phyloP scores from a whole-genome alignment of 2,797 vertebrate species.

The Ptychobarbus kaznakovi region DNA sequence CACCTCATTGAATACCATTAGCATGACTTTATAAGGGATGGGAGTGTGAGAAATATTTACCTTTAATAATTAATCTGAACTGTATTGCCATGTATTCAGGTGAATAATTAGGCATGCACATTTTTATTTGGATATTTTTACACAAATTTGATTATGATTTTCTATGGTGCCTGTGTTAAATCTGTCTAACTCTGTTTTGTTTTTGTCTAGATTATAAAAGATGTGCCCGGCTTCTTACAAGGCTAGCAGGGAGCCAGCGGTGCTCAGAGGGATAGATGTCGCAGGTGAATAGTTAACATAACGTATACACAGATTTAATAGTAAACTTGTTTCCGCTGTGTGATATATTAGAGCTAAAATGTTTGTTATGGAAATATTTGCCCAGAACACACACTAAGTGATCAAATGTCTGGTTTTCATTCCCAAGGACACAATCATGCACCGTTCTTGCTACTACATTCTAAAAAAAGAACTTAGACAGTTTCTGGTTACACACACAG shows the following conservation, averaged over 20 bases:
- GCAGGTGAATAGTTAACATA: slow-evolving; percentile 66
- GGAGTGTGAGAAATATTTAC: neutral
- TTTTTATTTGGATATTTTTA: neutral
- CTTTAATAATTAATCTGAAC: neutral
- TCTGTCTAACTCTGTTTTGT: slow-evolving; percentile 50
- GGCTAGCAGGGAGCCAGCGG: slow-evolving; percentile 88
- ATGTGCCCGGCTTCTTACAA: slow-evolving; percentile 91
- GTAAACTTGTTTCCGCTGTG: slow-evolving; percentile 21
- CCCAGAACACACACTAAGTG: slow-evolving; percentile 32
- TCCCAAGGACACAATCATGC: slow-evolving; percentile 6
- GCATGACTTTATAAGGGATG: neutral
- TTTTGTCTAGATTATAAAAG: slow-evolving; percentile 86
- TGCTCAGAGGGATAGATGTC: slow-evolving; percentile 83
- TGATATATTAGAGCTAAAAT: slow-evolving; percentile 20
- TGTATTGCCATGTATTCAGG: neutral
- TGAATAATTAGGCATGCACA: neutral
- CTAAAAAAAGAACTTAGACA: slow-evolving; percentile 20
- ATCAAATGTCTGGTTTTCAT: slow-evolving; percentile 33
- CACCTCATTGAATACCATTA: slow-evolving; percentile 10
- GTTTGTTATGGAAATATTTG: slow-evolving; percentile 38
- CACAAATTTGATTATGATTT: neutral
- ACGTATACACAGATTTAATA: slow-evolving; percentile 9
- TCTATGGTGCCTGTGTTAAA: slow-evolving; percentile 64
- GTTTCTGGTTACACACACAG: slow-evolving; percentile 13
- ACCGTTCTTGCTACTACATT: neutral